These are phyloP conservation scores for Acipenser transmontanus DNA, from an alignment of 2,797 vertebrate species.

Conservation along the genomic window DNA sequence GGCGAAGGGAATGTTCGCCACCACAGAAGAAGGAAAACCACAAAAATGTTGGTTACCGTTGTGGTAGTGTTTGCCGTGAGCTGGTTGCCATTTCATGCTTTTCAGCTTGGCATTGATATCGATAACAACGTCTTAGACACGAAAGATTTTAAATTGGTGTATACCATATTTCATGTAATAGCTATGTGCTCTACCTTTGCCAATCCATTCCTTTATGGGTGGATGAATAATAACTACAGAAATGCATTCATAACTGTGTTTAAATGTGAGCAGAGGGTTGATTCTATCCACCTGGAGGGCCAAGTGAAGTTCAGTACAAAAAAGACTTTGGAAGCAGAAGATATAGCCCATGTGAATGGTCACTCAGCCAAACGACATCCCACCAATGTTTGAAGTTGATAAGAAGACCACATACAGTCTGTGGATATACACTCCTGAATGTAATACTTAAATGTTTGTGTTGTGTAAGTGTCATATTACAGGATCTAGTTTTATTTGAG, in stretches of 20 bases:
- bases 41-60: slow-evolving; percentile 89
- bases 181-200: slow-evolving; percentile 94
- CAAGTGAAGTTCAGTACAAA: slow-evolving; percentile 49
- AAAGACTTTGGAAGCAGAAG: slow-evolving; percentile 33
- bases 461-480: too few species aligned
- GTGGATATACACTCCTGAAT: too few species aligned
- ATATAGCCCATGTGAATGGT: not conserved
- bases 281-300: slow-evolving; percentile 58
- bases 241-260: slow-evolving; percentile 82
- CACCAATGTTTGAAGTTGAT: too few species aligned
- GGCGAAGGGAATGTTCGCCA: slow-evolving; percentile 61
- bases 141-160: slow-evolving; percentile 83
- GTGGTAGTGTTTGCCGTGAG: slow-evolving; percentile 88
- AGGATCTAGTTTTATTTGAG: too few species aligned
- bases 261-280: slow-evolving; percentile 67
- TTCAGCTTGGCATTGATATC: slow-evolving; percentile 89
- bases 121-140: slow-evolving; percentile 75
- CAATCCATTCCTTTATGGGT: slow-evolving; percentile 90
- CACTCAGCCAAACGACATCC: too few species aligned
- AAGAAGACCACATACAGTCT: too few species aligned
- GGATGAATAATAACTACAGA: slow-evolving; percentile 95
- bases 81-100: slow-evolving; percentile 89
- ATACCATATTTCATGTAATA: slow-evolving; percentile 84
- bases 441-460: too few species aligned
- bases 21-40: slow-evolving; percentile 79